Evolutionary conservation across 2,797 vertebrate genomes (phyloP).

Genomic region (Hydrophis major): DNA sequence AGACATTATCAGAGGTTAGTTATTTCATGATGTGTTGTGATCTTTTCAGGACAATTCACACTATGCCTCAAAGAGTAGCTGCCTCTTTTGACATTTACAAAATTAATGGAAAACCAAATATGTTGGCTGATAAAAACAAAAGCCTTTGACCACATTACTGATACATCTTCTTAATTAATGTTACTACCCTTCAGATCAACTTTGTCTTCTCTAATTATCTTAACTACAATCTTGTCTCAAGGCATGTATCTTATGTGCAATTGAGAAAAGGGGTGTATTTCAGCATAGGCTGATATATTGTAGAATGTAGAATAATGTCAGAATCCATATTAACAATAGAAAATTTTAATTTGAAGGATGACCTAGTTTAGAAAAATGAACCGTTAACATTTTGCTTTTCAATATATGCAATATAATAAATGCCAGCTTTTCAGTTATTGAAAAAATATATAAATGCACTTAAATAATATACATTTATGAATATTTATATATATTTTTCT

Average conservation of each 20-base stretch:
- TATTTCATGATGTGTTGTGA: slow-evolving; percentile 31
- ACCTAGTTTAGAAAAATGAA: not conserved
- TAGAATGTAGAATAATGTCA: not conserved
- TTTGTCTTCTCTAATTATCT: slow-evolving; percentile 50
- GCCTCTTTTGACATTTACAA: slow-evolving; percentile 11
- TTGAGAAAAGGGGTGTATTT: slow-evolving; percentile 55
- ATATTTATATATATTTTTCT: not conserved
- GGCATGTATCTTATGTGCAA: slow-evolving; percentile 25
- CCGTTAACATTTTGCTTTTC: not conserved
- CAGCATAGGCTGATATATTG: slow-evolving; percentile 11
- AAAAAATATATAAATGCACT: not conserved
- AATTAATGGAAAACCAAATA: not conserved
- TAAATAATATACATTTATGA: not conserved
- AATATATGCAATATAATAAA: not conserved
- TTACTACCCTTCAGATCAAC: slow-evolving; percentile 38
- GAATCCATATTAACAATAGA: slow-evolving; percentile 13
- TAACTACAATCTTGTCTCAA: slow-evolving; percentile 27
- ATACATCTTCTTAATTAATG: slow-evolving; percentile 47
- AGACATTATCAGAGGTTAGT: not conserved
- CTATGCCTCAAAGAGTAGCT: slow-evolving; percentile 13
- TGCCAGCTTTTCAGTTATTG: not conserved
- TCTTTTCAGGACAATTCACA: slow-evolving; percentile 29
- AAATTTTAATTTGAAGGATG: not conserved
- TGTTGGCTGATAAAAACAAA: not conserved
- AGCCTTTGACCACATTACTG: slow-evolving; percentile 16